Evolutionary conservation across 2,797 vertebrate genomes (phyloP), one percentile per base, ranked within the genome.

Genomic region (Molothrus aeneus): DNA sequence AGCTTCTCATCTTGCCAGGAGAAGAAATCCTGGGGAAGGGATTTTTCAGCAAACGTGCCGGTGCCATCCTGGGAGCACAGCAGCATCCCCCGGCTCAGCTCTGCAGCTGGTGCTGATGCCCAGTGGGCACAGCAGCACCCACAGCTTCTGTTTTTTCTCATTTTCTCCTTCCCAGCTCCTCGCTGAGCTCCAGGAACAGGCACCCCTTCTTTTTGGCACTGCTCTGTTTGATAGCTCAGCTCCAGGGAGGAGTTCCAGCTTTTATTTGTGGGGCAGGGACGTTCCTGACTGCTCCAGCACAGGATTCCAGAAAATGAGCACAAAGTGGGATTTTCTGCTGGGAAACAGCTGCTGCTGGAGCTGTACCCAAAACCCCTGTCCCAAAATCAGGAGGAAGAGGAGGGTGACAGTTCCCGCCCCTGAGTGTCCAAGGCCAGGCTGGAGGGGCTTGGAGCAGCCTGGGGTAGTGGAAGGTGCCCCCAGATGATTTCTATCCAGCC

Each of bases 221-320:
- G 40, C 24, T 17, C 29, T 12, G n/a, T 20, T 66, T 1, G 3
- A 5, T 8, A 7, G n/a, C 87, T 84, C 53, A 24, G 18, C 86
- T 68, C 25, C 0, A 10, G 60, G 48, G 80, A 20, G 77, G 20
- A 32, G 43, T n/a, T 71, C 21, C 15, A 17, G 12, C 11, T 19
- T 66, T 64, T 38, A 3, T 66, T 73, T 20, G 29, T 5, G 64
- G 60, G 90, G 36, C 5, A 17, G 57, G 77, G 48, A 13, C 0
- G 1, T 15, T 54, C 71, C 54, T 5, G 47, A 8, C 40, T 6
- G 34, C 36, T 80, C 29, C 24, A 5, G 2, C 13, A 0, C 14
- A 36, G 36, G 36, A 36, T 36, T 36, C 36, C 1, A 6, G 19
- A 1, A 50, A 57, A 64, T 1, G 34, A 75, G 31, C 24, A 4